Percentiles rank a stretch among this genome's conserved stretches.
phyloP scores from a whole-genome alignment of 2,888 invertebrate species.

The Scaptomyza polygonia region DNA sequence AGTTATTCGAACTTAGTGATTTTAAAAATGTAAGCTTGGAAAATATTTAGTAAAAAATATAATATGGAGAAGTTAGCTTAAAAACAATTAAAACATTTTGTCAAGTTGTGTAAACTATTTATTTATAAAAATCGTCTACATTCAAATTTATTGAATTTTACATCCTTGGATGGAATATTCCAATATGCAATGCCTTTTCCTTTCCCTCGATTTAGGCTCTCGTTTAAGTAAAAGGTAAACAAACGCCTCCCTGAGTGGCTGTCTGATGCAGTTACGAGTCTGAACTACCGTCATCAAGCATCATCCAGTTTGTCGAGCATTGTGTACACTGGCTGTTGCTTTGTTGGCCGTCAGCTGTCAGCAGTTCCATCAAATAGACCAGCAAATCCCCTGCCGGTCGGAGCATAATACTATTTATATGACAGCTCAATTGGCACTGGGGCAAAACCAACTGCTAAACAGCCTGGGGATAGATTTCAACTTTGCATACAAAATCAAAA shows the following conservation, averaged over 20 bases:
- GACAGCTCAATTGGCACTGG: slow-evolving; percentile 48
- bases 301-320: slow-evolving; percentile 6
- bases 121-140: too few species aligned
- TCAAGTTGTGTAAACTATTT: too few species aligned
- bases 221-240: neutral
- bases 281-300: neutral
- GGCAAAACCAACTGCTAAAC: slow-evolving; percentile 8
- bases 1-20: too few species aligned
- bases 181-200: too few species aligned
- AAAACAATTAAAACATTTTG: too few species aligned
- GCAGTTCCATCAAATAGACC: slow-evolving; percentile 49
- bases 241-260: slow-evolving; percentile 1
- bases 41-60: too few species aligned
- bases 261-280: slow-evolving; percentile 11
- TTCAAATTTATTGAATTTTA: too few species aligned
- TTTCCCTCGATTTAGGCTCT: neutral
- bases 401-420: slow-evolving; percentile 51
- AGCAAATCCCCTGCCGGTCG: slow-evolving; percentile 39
- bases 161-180: too few species aligned
- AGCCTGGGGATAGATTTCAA: slow-evolving; percentile 34
- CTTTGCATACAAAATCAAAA: slow-evolving; percentile 40
- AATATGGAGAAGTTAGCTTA: too few species aligned
- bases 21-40: too few species aligned
- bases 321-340: slow-evolving; percentile 6
- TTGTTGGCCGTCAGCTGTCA: slow-evolving; percentile 38